A percentile compares a stretch with the other conserved stretches of the same genome.
phyloP scores from a whole-genome alignment of 2,113 vertebrate genomes.

The Myrmophylax atrothorax region DNA sequence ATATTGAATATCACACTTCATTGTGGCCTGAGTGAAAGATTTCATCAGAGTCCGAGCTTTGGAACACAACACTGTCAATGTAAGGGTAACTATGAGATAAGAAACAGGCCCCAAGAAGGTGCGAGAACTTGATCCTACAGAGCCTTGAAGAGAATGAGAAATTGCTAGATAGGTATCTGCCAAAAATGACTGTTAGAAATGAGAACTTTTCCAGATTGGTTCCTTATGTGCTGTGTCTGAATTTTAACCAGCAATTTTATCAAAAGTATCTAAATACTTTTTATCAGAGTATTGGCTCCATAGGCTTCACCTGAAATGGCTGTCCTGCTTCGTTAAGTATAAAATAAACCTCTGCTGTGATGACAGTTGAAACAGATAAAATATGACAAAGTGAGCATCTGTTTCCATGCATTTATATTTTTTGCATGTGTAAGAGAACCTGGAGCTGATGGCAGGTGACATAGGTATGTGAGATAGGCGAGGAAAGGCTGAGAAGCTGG shows the following conservation, averaged over 20 bases:
- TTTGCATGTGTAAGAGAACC: not conserved
- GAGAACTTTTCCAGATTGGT: not conserved
- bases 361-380: not conserved
- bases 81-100: not conserved
- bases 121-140: not conserved
- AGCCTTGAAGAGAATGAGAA: not conserved
- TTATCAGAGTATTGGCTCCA: not conserved
- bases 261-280: not conserved
- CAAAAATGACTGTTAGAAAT: not conserved
- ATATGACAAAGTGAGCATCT: not conserved
- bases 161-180: not conserved
- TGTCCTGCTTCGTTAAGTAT: not conserved
- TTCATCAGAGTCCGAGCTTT: not conserved
- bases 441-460: not conserved
- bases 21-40: not conserved
- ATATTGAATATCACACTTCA: not conserved
- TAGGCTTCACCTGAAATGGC: not conserved
- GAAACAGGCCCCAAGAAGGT: not conserved
- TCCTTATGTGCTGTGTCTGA: not conserved
- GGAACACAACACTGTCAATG: not conserved
- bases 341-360: not conserved
- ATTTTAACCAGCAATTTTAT: not conserved
- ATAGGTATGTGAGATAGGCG: not conserved
- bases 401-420: not conserved
- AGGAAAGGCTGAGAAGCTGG: not conserved